A percentile compares a stretch with the other conserved stretches of the same genome.
Evolutionary conservation across 2,797 vertebrate species (phyloP).

Genomic region (Okamejei kenojei): DNA sequence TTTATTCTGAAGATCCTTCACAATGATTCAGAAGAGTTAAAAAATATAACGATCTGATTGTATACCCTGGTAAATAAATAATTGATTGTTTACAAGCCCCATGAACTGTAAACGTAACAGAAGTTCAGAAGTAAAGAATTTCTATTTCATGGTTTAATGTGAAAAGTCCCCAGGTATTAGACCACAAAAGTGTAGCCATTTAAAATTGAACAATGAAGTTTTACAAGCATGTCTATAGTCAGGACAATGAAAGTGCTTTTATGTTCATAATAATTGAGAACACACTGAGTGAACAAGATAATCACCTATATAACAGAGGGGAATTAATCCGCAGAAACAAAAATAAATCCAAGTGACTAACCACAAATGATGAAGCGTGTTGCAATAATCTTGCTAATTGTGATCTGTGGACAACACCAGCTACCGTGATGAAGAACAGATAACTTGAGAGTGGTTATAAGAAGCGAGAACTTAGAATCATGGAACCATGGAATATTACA

Average conservation of each 20-base stretch:
- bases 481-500: background rate
- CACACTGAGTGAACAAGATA: background rate
- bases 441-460: background rate
- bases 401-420: background rate
- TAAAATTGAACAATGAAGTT: background rate
- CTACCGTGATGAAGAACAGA: background rate
- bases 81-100: slow-evolving; percentile 18
- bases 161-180: background rate
- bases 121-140: background rate
- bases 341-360: background rate
- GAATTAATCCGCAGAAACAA: background rate
- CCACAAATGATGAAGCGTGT: background rate
- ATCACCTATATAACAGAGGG: background rate
- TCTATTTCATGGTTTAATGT: background rate
- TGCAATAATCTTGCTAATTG: background rate
- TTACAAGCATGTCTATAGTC: background rate
- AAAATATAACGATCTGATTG: background rate
- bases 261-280: background rate
- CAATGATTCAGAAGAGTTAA: background rate
- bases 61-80: background rate
- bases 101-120: background rate
- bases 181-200: background rate
- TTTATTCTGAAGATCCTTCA: background rate
- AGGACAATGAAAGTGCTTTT: background rate
- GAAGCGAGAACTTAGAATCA: background rate